Evolutionary conservation across 1,140 invertebrate species (phyloP).

Genomic region (Mycetomoellerius zeteki): DNA sequence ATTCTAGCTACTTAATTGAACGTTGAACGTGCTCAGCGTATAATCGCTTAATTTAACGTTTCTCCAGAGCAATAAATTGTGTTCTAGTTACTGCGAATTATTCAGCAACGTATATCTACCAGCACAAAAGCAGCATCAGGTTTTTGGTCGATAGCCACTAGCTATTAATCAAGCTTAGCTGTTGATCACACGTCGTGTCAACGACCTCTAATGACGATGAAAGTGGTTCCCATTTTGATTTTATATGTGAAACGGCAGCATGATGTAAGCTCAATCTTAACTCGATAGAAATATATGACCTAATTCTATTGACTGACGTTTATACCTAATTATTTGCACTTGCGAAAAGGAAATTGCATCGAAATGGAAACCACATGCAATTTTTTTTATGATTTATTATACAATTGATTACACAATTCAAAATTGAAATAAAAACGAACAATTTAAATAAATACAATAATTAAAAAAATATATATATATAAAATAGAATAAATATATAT

Average conservation of each 20-base stretch:
- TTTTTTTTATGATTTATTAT: slow-evolving; percentile 14
- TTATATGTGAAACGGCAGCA: slow-evolving; percentile 1
- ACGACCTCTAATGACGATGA: slow-evolving; percentile 18
- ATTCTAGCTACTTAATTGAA: slow-evolving; percentile 17
- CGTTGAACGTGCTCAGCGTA: not conserved
- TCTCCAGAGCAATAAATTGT: not conserved
- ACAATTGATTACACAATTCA: not conserved
- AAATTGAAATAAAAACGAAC: not conserved
- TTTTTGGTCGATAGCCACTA: not conserved
- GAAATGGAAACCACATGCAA: not conserved
- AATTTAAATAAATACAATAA: not conserved
- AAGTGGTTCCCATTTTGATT: slow-evolving; percentile 50
- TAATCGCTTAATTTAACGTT: not conserved
- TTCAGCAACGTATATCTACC: slow-evolving; percentile 1
- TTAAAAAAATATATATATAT: not conserved
- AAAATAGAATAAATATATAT: no score
- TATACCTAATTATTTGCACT: slow-evolving; percentile 15
- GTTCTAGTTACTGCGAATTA: slow-evolving; percentile 40
- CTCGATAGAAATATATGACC: slow-evolving; percentile 22
- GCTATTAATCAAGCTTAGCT: slow-evolving; percentile 20
- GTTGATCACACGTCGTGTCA: slow-evolving; percentile 18
- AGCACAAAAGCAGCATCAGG: not conserved
- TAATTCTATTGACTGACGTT: slow-evolving; percentile 9
- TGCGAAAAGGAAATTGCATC: slow-evolving; percentile 13
- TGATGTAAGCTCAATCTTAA: slow-evolving; percentile 52